Percentiles rank a stretch among this genome's conserved stretches.
These are phyloP conservation scores for Drosophila macrospina DNA, from an alignment of 2,888 invertebrate genomes.

Conservation along the genomic window DNA sequence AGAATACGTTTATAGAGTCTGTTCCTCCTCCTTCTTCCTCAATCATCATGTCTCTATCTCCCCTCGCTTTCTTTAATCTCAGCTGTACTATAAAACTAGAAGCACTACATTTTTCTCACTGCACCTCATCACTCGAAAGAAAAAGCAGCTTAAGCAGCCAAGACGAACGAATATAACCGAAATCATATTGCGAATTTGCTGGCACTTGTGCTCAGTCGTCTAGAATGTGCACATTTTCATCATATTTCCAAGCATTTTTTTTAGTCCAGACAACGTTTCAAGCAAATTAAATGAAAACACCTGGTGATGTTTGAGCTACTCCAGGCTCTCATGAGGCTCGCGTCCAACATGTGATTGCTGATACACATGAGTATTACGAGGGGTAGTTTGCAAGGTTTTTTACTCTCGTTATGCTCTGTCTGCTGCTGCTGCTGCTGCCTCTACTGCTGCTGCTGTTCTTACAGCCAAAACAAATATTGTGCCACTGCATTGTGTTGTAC, in stretches of 20 bases:
- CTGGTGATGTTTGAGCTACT: slow-evolving; percentile 75
- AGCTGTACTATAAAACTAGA: no score
- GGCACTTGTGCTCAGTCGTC: slow-evolving; percentile 23
- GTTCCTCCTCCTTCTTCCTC: no score
- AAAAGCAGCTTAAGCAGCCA: slow-evolving; percentile 13
- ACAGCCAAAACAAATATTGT: slow-evolving; percentile 46
- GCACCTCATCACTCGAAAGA: slow-evolving; percentile 40
- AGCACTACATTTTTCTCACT: background rate
- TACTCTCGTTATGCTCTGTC: background rate
- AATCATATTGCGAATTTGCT: slow-evolving; percentile 25
- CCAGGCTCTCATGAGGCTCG: slow-evolving; percentile 19
- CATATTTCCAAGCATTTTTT: slow-evolving; percentile 43
- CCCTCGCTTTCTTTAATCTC: no score
- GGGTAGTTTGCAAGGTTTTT: slow-evolving; percentile 10
- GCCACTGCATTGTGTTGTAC: slow-evolving; percentile 36
- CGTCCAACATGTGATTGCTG: slow-evolving; percentile 25
- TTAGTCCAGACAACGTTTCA: slow-evolving; percentile 80
- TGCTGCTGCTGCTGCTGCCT: slow-evolving; percentile 4
- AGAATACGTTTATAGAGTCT: no score
- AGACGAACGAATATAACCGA: background rate
- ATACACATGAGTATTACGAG: slow-evolving; percentile 10
- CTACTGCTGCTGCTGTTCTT: slow-evolving; percentile 42
- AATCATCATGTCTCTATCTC: no score
- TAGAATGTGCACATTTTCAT: slow-evolving; percentile 43
- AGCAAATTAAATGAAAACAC: slow-evolving; percentile 85